phyloP scores from a whole-genome alignment of 2,113 vertebrate species.

The Hirundichthys speculiger region DNA sequence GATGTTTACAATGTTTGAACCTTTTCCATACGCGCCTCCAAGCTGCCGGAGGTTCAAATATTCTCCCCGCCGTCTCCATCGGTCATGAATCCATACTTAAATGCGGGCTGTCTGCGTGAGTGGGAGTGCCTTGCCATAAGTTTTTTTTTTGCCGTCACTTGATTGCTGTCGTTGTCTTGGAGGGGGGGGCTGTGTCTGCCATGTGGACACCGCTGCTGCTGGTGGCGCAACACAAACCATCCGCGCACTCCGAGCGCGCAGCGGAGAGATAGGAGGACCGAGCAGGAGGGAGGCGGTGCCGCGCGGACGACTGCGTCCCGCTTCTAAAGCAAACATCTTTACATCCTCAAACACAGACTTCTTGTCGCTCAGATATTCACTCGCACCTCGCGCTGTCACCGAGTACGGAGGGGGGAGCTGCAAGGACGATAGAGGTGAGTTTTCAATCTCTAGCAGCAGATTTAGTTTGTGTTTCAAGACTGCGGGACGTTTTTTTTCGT shows the following conservation, averaged over 20 bases:
- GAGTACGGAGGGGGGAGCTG: slow-evolving; percentile 47
- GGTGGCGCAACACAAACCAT: slow-evolving; percentile 64
- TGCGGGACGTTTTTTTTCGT: not conserved
- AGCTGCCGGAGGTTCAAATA: slow-evolving; percentile 37
- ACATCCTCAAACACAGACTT: slow-evolving; percentile 25
- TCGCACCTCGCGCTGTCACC: slow-evolving; percentile 23
- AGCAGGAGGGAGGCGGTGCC: slow-evolving; percentile 52
- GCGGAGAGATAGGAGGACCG: slow-evolving; percentile 60
- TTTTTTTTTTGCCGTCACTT: slow-evolving; percentile 84
- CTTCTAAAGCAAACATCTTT: slow-evolving; percentile 49
- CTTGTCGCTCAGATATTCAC: slow-evolving; percentile 16
- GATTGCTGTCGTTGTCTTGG: slow-evolving; percentile 79
- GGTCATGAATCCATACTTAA: slow-evolving; percentile 59
- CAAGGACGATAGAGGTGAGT: slow-evolving; percentile 61
- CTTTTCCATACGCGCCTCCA: slow-evolving; percentile 15
- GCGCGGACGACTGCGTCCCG: slow-evolving; percentile 59
- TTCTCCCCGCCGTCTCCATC: slow-evolving; percentile 41
- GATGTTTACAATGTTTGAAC: not conserved
- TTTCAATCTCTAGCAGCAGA: slow-evolving; percentile 8
- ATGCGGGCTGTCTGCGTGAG: slow-evolving; percentile 65
- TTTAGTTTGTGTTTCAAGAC: not conserved
- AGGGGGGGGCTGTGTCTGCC: slow-evolving; percentile 79
- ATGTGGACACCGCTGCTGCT: slow-evolving; percentile 75
- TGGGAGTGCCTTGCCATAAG: slow-evolving; percentile 89
- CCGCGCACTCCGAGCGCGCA: slow-evolving; percentile 46